phyloP scores from a whole-genome alignment of 2,113 vertebrate genomes.

The Notarius quadriscutis region DNA sequence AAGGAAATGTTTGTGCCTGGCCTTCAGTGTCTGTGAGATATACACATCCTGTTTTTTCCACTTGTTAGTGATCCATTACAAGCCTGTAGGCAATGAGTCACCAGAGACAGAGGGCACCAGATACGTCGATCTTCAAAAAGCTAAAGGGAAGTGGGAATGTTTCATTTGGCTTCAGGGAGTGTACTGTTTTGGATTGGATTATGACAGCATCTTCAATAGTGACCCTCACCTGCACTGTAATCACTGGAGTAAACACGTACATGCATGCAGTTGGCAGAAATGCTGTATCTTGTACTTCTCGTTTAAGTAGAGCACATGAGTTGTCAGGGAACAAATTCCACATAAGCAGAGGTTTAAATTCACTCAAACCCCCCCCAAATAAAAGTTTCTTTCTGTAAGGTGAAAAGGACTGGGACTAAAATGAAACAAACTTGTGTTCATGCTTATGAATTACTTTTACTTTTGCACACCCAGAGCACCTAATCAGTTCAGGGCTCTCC shows the following conservation, averaged over 20 bases:
- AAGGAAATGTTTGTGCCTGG: not conserved
- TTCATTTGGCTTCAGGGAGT: constrained; percentile 4
- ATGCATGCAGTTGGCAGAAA: not conserved
- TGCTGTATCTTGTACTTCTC: not conserved
- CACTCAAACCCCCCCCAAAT: not conserved
- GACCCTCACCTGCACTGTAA: not conserved
- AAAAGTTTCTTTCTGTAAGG: not conserved
- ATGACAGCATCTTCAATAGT: not conserved
- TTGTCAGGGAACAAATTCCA: not conserved
- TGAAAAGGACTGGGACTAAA: not conserved
- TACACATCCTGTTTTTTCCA: not conserved
- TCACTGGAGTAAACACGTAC: not conserved
- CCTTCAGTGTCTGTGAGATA: not conserved
- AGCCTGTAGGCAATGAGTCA: constrained; percentile 25
- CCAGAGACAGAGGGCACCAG: not conserved
- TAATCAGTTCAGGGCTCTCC: not conserved
- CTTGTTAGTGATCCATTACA: constrained; percentile 17
- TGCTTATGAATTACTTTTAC: not conserved
- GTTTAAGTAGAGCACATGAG: not conserved
- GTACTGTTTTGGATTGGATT: constrained; percentile 18
- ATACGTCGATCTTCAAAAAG: constrained; percentile 6
- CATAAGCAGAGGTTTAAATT: not conserved
- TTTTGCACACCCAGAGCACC: not conserved
- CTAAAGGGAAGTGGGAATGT: not conserved
- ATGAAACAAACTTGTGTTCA: not conserved